These are phyloP conservation scores for Exocentrus adspersus DNA, from an alignment of 2,888 invertebrate species.

Conservation along the genomic window DNA sequence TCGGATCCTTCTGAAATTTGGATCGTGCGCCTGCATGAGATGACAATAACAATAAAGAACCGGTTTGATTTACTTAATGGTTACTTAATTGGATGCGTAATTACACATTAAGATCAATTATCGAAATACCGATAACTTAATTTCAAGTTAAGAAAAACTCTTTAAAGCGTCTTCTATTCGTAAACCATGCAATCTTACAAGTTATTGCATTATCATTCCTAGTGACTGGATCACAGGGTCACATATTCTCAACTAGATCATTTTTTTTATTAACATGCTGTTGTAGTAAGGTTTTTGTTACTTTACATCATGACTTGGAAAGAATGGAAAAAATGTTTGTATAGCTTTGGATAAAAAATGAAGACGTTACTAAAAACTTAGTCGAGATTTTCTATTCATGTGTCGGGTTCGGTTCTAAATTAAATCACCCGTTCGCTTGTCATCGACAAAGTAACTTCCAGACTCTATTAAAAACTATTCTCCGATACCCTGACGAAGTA, in stretches of 20 bases:
- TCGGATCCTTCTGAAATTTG: not conserved
- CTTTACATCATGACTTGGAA: too few species aligned
- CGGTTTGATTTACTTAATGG: not conserved
- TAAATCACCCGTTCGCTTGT: not conserved
- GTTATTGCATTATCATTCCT: not conserved
- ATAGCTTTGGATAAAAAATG: too few species aligned
- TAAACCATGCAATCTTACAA: not conserved
- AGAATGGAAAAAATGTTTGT: too few species aligned
- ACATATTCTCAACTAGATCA: not conserved
- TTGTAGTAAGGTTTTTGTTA: not conserved
- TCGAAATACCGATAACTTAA: not conserved
- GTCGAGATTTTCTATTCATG: too few species aligned
- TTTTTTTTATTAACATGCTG: not conserved
- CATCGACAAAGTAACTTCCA: not conserved
- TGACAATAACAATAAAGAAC: not conserved
- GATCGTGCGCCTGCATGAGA: not conserved
- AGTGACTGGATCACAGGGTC: not conserved
- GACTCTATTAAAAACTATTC: not conserved
- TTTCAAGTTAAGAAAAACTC: not conserved
- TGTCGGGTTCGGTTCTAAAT: not conserved
- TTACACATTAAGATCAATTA: too few species aligned
- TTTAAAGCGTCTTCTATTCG: not conserved
- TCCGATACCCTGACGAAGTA: not conserved
- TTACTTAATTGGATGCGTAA: not conserved
- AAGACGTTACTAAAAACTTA: too few species aligned